These are phyloP conservation scores for Hyles vespertilio DNA, from an alignment of 1,140 invertebrate genomes.

Conservation along the genomic window DNA sequence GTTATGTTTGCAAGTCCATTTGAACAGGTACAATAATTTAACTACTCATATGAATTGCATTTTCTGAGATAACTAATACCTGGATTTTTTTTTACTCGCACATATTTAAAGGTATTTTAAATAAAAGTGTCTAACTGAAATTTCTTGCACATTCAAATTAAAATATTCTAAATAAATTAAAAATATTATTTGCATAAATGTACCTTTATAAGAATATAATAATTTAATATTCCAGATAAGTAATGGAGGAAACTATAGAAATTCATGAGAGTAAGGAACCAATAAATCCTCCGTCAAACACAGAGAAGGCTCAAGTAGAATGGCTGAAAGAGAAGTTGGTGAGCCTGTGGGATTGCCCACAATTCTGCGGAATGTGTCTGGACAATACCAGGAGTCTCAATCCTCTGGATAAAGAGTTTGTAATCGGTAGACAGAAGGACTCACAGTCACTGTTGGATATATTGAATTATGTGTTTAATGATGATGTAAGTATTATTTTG, in stretches of 20 bases:
- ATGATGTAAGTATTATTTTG: slow-evolving; percentile 23
- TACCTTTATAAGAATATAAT: too few relatives aligned
- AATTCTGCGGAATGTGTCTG: slow-evolving; percentile 29
- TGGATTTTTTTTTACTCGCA: too few relatives aligned
- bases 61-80: too few relatives aligned
- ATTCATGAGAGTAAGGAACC: neutral
- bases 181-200: too few relatives aligned
- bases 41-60: too few relatives aligned
- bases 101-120: too few relatives aligned
- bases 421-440: slow-evolving; percentile 15
- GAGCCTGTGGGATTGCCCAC: slow-evolving; percentile 13
- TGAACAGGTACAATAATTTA: too few relatives aligned
- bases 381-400: slow-evolving; percentile 16
- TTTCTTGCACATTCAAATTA: too few relatives aligned
- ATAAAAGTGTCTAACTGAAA: too few relatives aligned
- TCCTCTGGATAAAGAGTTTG: slow-evolving; percentile 20
- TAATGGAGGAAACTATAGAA: neutral
- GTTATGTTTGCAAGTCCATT: too few relatives aligned
- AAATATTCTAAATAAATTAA: too few relatives aligned
- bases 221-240: neutral
- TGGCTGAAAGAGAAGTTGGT: slow-evolving; percentile 22
- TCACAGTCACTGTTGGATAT: slow-evolving; percentile 25
- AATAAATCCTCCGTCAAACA: neutral
- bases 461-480: slow-evolving; percentile 29
- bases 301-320: slow-evolving; percentile 3